Evolutionary conservation across 1,140 invertebrate genomes (phyloP).

Genomic region (Coelopa frigida): DNA sequence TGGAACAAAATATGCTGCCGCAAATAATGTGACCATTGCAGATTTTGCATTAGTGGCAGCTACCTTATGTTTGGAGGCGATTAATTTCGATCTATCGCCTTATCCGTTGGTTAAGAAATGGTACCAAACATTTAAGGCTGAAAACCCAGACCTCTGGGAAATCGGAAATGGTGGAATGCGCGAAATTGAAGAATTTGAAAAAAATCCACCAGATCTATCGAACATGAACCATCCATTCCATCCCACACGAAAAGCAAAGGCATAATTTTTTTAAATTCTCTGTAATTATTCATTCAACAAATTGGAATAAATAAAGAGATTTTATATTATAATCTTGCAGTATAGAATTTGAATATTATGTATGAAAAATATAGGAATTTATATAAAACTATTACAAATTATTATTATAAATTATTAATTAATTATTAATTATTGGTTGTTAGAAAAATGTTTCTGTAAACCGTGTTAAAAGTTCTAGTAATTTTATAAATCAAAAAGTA

Average conservation of each 20-base stretch:
- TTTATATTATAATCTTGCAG: too few species aligned
- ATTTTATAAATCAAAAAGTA: too few species aligned
- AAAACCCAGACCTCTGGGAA: slow-evolving; percentile 60
- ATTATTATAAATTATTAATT: too few species aligned
- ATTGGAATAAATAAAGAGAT: too few species aligned
- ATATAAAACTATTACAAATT: too few species aligned
- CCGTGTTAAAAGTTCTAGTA: too few species aligned
- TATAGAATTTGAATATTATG: too few species aligned
- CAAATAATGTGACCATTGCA: slow-evolving; percentile 62
- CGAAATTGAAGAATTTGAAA: slow-evolving; percentile 56
- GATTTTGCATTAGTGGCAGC: slow-evolving; percentile 63
- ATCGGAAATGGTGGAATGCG: slow-evolving; percentile 59
- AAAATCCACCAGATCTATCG: slow-evolving; percentile 61
- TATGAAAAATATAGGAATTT: too few species aligned
- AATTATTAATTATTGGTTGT: too few species aligned
- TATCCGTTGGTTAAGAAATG: slow-evolving; percentile 54
- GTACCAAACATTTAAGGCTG: slow-evolving; percentile 60
- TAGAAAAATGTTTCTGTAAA: too few species aligned
- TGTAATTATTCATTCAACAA: too few species aligned
- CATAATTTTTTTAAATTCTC: slow-evolving; percentile 7
- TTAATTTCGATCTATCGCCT: slow-evolving; percentile 55
- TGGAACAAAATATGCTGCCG: slow-evolving; percentile 58
- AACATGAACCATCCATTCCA: slow-evolving; percentile 63
- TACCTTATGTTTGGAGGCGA: slow-evolving; percentile 64
- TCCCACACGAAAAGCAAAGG: slow-evolving; percentile 50